Conservation (phyloP, 64 coral and sea anemone species). For the Dendronephthya gigantea region DNA sequence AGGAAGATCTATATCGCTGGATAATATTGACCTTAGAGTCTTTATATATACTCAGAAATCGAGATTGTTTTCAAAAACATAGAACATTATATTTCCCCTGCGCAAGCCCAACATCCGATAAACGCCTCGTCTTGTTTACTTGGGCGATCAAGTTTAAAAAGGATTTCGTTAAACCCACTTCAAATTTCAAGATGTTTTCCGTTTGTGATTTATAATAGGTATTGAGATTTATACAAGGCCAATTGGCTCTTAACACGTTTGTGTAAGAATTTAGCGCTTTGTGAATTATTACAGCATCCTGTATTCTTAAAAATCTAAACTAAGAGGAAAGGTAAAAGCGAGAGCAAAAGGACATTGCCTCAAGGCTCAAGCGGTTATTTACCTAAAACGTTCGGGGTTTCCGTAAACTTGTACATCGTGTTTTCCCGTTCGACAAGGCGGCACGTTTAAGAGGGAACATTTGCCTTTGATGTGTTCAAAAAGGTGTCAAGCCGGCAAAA, state of each 20-base stretch:
- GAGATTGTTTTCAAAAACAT: too few relatives aligned
- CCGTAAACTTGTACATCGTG: too few relatives aligned
- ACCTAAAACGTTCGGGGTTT: not conserved
- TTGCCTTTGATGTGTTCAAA: not conserved
- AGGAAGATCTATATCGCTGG: too few relatives aligned
- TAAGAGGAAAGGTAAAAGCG: not conserved
- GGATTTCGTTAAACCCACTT: not conserved
- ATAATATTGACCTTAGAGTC: too few relatives aligned
- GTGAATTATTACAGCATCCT: too few relatives aligned
- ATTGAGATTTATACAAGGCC: not conserved
- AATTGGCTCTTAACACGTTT: not conserved
- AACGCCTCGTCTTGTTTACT: not conserved
- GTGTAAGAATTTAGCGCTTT: not conserved
- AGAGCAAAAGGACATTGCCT: not conserved
- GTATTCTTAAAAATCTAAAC: too few relatives aligned
- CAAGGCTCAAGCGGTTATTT: not conserved
- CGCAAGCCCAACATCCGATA: not conserved
- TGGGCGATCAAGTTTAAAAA: not conserved
- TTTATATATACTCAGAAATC: too few relatives aligned
- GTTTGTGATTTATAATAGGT: not conserved
- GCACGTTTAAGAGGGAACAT: not conserved
- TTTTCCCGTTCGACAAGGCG: not conserved
- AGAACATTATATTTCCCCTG: too few relatives aligned
- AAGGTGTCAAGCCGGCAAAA: not conserved
- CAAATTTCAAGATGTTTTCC: not conserved